Conservation (phyloP, 2,888 invertebrate species). For the Euphydryas editha region DNA sequence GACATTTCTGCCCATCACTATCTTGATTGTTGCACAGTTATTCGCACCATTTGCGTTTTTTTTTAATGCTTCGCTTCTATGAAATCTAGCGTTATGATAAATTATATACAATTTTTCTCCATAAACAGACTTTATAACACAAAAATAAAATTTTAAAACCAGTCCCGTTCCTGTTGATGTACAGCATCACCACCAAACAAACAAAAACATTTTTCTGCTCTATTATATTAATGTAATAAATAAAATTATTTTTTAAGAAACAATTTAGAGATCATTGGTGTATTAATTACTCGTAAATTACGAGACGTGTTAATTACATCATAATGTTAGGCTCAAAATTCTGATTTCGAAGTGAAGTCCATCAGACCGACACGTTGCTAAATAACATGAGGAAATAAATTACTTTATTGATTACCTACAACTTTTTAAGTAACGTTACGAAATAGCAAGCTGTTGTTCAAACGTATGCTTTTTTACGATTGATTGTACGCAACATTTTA, state of each 20-base stretch:
- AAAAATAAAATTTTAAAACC: too few relatives aligned
- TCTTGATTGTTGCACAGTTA: too few relatives aligned
- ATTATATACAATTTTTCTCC: too few relatives aligned
- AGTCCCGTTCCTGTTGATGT: too few relatives aligned
- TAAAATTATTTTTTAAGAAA: background rate
- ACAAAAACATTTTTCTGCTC: too few relatives aligned
- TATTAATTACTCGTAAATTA: constrained; percentile 1
- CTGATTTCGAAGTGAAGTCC: constrained; percentile 27
- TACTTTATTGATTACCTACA: constrained; percentile 26
- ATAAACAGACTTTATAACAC: too few relatives aligned
- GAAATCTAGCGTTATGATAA: too few relatives aligned
- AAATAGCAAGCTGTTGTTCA: constrained; percentile 5
- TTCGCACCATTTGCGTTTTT: too few relatives aligned
- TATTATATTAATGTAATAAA: too few relatives aligned
- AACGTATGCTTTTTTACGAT: background rate
- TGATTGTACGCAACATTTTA: constrained; percentile 16
- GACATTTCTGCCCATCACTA: too few relatives aligned
- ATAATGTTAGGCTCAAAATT: constrained; percentile 10
- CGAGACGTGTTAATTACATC: constrained; percentile 1
- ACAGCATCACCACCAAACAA: too few relatives aligned
- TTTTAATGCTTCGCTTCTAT: too few relatives aligned
- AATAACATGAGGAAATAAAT: constrained; percentile 20
- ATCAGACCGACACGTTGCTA: constrained; percentile 20
- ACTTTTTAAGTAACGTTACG: constrained; percentile 22
- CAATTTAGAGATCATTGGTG: background rate